Percentiles rank a stretch among this genome's conserved stretches.
Conservation (phyloP, 2,797 vertebrate genomes). For the Sebastes iracundus region DNA sequence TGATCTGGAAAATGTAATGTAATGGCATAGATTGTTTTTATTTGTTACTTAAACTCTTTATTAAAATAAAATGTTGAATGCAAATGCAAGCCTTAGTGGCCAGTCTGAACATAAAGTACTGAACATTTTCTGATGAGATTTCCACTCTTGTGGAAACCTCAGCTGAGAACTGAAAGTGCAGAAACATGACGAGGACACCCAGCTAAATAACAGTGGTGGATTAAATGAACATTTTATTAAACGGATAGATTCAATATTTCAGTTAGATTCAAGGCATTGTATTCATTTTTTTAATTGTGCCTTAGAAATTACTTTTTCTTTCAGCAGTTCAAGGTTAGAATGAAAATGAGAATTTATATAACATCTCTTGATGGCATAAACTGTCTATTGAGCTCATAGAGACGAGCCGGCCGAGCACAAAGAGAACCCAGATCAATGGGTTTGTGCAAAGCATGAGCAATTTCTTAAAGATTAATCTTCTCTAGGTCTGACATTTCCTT, state of each 20-base stretch:
- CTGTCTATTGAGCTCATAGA: background rate
- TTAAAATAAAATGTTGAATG: too few relatives aligned
- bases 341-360: background rate
- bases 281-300: background rate
- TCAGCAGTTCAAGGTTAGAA: background rate
- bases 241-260: background rate
- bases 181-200: background rate
- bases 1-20: background rate
- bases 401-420: background rate
- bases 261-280: background rate
- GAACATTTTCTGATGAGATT: too few relatives aligned
- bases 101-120: too few relatives aligned
- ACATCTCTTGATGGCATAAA: background rate
- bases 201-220: background rate
- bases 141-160: background rate
- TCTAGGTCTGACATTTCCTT: slow-evolving; percentile 43
- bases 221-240: background rate
- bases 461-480: slow-evolving; percentile 19
- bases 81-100: rapidly evolving
- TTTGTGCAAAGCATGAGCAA: background rate
- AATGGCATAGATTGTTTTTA: background rate
- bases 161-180: background rate
- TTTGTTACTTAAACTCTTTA: too few relatives aligned
- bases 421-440: background rate
- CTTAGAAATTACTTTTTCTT: background rate